Percentiles rank a stretch among this genome's conserved stretches.
These are phyloP conservation scores for Heliornis fulica DNA, from an alignment of 2,113 vertebrate genomes.

Conservation along the genomic window DNA sequence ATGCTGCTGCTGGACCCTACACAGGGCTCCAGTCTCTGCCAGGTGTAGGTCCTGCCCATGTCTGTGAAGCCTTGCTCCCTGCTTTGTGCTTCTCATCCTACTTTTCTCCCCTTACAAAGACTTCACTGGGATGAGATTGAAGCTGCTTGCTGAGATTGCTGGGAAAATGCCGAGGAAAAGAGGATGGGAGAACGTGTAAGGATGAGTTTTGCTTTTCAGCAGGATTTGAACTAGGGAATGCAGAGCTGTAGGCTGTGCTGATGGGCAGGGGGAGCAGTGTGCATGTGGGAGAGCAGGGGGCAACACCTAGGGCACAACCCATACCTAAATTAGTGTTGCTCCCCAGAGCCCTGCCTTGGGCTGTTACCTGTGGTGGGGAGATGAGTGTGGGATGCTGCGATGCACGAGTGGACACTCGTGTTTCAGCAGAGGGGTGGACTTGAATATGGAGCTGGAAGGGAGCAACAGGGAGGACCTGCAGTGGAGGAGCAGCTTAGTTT, in stretches of 20 bases:
- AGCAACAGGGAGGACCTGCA: neutral
- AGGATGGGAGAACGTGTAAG: neutral
- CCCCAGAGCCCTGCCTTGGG: neutral
- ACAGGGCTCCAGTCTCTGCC: neutral
- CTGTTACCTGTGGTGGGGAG: neutral
- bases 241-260: neutral
- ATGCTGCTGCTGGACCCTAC: neutral
- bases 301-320: neutral
- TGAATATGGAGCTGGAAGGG: neutral
- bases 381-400: neutral
- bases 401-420: neutral
- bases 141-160: neutral
- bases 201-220: neutral
- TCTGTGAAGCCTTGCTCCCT: neutral
- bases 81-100: neutral
- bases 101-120: neutral
- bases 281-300: neutral
- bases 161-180: neutral
- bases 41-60: neutral
- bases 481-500: neutral
- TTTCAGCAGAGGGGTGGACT: neutral
- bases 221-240: neutral
- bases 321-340: neutral
- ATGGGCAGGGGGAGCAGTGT: neutral
- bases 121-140: neutral